phyloP scores from a whole-genome alignment of 2,888 invertebrate species.

The Acronicta aceris region DNA sequence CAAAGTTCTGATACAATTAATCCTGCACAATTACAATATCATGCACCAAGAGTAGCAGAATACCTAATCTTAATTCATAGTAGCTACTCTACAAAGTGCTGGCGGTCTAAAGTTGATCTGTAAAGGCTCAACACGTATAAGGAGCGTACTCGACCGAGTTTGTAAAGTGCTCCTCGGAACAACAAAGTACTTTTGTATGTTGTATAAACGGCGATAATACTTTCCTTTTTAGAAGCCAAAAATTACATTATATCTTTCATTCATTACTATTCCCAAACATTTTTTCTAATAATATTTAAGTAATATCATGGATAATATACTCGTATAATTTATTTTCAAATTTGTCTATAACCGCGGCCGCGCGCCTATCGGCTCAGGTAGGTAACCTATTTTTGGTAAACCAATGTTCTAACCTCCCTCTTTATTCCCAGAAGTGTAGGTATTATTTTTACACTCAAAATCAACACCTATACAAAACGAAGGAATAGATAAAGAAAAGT shows the following conservation, averaged over 20 bases:
- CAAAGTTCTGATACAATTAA: slow-evolving; percentile 11
- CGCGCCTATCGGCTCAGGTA: too few relatives aligned
- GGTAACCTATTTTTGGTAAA: too few relatives aligned
- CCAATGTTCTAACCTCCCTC: too few relatives aligned
- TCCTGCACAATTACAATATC: background rate
- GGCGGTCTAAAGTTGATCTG: slow-evolving; percentile 54
- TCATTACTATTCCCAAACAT: too few relatives aligned
- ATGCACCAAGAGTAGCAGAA: background rate
- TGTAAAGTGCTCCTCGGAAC: slow-evolving; percentile 40
- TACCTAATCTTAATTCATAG: slow-evolving; percentile 33
- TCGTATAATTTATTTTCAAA: too few relatives aligned
- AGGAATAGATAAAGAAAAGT: too few relatives aligned
- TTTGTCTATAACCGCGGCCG: background rate
- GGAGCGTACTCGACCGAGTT: slow-evolving; percentile 48
- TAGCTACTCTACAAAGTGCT: slow-evolving; percentile 43
- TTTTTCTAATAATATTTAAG: too few relatives aligned
- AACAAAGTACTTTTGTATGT: slow-evolving; percentile 24
- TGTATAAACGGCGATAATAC: slow-evolving; percentile 23
- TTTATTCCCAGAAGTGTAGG: too few relatives aligned
- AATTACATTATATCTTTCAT: slow-evolving; percentile 6
- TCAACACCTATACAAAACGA: too few relatives aligned
- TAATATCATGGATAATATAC: too few relatives aligned
- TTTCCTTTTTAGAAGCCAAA: slow-evolving; percentile 23
- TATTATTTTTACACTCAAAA: too few relatives aligned
- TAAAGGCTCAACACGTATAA: slow-evolving; percentile 51